Base-by-base conservation (phyloP, 2,888 invertebrate species). In the Ametastegia equiseti region DNA sequence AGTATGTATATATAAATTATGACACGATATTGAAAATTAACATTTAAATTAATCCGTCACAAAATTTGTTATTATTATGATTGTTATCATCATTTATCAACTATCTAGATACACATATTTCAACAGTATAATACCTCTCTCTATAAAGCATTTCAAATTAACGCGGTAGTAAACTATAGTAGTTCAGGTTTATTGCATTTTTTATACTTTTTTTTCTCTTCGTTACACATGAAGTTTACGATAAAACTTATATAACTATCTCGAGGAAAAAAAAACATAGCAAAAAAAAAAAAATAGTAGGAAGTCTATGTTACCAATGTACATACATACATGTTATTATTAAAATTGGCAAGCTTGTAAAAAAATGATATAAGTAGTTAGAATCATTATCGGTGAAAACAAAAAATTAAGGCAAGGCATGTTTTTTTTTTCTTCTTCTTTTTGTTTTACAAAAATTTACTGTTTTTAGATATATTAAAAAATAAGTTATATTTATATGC, bases 311-410 rank as follows among this genome's bases (percentile, higher is more conserved):
- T 5, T 30, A 67, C 39, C 65, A 67, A 36, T 54, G n/a, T 3
- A 15, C 54, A 23, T 69, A 23, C 23, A 13, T 69, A 54, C 9
- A n/a, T n/a, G n/a, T n/a, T n/a, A n/a, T n/a, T 75, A 23, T 45
- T 75, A 75, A 75, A 75, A 75, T 36, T 75, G 75, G 75, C 75
- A 75, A 75, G 75, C 75, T 75, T 45, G 75, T 75, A 33, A 36
- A 45, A 54, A 75, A 19, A n/a, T n/a, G n/a, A n/a, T n/a, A n/a
- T n/a, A n/a, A 54, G 19, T 33, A n/a, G 33, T 19, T 33, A 9
- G 4, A 36, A 75, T 15, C 15, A 47, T 42, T 7, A 75, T 15
- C 4, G 36, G 5, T 33, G 13, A 9, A 6, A 5, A 69, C 36
- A 45, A 69, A 42, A 42, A 42, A 33, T 50, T 19, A 75, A 50